Evolutionary conservation across 1,140 invertebrate species (phyloP), one percentile per base, ranked within the genome.

Genomic region (Oscheius sp.): DNA sequence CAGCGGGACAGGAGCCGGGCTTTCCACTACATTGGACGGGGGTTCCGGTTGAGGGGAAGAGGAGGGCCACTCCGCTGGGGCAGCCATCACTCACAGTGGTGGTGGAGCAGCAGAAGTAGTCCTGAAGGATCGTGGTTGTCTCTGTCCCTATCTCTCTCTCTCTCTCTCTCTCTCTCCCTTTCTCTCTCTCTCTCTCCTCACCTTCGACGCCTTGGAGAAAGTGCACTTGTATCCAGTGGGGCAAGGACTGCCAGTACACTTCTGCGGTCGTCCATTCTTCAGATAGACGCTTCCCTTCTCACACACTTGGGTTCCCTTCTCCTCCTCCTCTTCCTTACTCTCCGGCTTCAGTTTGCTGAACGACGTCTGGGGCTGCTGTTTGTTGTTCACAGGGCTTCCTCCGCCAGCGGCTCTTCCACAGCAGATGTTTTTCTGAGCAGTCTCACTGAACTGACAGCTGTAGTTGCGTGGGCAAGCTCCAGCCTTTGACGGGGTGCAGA

Each of bases 31-130:
- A 82, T 32, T 82, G 82, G 31, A 82, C 77, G 23, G 79, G 79
- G 10, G 78, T 80, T 59, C 80, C 82, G n/a, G 80, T 84, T 10
- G 82, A 82, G 31, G 81, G 81, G 74, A 82, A 82, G 0, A 82
- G 75, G 2, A 84, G 70, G 15, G 81, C 82, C 15, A 29, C 38
- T 13, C 82, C 82, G 0, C 63, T 49, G 7, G 81, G 79, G 72
- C 81, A 82, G 13, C 82, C 69, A 7, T 59, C 61, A 49, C 69
- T 49, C 1, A 42, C 20, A n/a, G 15, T 20, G 3, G 69, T 64
- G 0, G 45, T 49, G 1, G 59, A 64, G 38, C 69, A 71, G 69
- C 69, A 71, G 29, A 46, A 71, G 42, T 71, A 71, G 46, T 71
- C 59, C 67, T 55, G 23, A 20, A 55, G 23, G 49, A 55, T 7